Evolutionary conservation across 2,888 invertebrate genomes (phyloP).

Genomic region (Cheilosia vernalis): DNA sequence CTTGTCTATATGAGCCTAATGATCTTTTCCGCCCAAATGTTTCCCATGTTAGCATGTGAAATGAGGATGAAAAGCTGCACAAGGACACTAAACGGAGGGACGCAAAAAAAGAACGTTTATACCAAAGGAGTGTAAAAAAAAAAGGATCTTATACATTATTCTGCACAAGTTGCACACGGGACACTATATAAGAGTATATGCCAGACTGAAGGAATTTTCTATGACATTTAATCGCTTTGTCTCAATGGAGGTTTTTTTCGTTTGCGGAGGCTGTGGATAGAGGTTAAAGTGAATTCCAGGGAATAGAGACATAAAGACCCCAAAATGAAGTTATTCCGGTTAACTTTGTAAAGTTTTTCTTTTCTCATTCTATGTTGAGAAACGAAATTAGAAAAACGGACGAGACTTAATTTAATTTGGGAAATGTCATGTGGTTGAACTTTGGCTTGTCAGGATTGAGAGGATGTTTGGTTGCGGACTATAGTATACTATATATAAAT

Average conservation of each 20-base stretch:
- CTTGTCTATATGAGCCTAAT: constrained; percentile 84
- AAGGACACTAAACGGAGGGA: constrained; percentile 37
- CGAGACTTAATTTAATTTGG: constrained; percentile 62
- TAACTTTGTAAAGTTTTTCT: constrained; percentile 54
- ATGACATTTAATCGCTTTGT: constrained; percentile 72
- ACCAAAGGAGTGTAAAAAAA: constrained; percentile 15
- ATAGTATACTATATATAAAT: not conserved
- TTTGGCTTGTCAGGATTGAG: constrained; percentile 35
- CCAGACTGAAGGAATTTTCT: constrained; percentile 54
- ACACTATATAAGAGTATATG: constrained; percentile 20
- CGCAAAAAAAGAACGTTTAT: constrained; percentile 9
- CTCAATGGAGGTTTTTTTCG: constrained; percentile 33
- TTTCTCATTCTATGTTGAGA: constrained; percentile 2
- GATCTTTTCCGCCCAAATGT: constrained; percentile 79
- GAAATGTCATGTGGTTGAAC: constrained; percentile 58
- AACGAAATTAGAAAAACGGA: constrained; percentile 43
- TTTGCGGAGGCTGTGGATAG: not conserved
- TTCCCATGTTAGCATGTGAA: constrained; percentile 70
- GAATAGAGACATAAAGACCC: constrained; percentile 54
- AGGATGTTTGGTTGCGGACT: constrained; percentile 17
- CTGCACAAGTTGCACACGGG: constrained; percentile 62
- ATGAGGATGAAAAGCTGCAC: constrained; percentile 61
- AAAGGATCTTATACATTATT: constrained; percentile 41
- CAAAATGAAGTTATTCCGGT: constrained; percentile 68
- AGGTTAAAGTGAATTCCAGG: constrained; percentile 46